Evolutionary conservation across 2,888 invertebrate genomes (phyloP), one percentile per base, ranked within the genome.

Genomic region (Saturnia pavonia): DNA sequence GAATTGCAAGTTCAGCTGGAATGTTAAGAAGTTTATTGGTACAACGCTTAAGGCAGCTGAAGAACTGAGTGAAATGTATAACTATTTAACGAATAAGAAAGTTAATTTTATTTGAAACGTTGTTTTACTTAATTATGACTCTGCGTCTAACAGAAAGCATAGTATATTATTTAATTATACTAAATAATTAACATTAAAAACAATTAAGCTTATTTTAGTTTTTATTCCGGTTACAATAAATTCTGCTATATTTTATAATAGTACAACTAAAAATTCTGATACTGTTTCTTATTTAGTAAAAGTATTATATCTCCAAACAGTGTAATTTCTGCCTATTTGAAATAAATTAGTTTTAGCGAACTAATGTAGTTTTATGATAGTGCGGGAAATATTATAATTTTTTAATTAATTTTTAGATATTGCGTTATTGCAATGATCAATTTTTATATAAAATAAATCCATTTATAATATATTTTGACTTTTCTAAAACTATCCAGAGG

Each of bases 31-130:
- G 48, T 69, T 57, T 63, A 57, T 70, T 19, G 25, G 16, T 74
- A 74, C 76, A 60, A 78, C 77, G 82, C 79, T 80, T 76, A 69
- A 63, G 81, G 80, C 79, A 82, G 80, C 75, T 75, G 27, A 54
- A 40, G 63, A 45, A 63, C 19, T 42, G 63, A 43, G 42, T 42
- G 66, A 63, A 65, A 65, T 57, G 54, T 70, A 67, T 67, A 48
- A 27, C 67, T 73, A 70, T 70, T 73, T 63, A 74, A 74, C 70
- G 70, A 25, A 66, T 70, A 69, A 12, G 42, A 70, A 70, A 40
- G 43, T 51, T 70, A 54, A 42, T 67, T 54, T 70, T 42, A 70
- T 22, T 67, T n/a, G 25, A 43, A 22, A 25, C 22, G 67, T 66
- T 70, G 42, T 67, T 67, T 54, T 16, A 51, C 63, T 3, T 48